Percentiles rank a stretch among this genome's conserved stretches.
Evolutionary conservation across 2,113 vertebrate genomes (phyloP).

Genomic region (Meriones unguiculatus): DNA sequence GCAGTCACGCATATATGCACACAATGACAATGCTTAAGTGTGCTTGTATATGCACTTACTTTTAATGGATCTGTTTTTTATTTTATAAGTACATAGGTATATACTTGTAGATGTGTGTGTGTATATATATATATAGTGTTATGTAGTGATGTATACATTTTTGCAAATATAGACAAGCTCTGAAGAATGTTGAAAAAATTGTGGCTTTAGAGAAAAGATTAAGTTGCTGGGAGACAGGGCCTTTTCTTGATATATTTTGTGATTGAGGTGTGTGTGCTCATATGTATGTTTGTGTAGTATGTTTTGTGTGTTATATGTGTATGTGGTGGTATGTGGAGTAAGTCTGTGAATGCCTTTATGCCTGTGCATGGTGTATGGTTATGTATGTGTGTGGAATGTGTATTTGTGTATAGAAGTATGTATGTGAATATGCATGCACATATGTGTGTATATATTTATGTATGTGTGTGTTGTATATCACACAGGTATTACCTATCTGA

Average conservation of each 20-base stretch:
- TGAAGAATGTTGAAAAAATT: conserved; percentile 34
- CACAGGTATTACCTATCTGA: background rate
- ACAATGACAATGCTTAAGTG: background rate
- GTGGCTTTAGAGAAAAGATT: background rate
- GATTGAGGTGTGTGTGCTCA: background rate
- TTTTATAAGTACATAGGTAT: background rate
- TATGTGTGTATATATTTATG: background rate
- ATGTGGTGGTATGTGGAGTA: too few relatives aligned
- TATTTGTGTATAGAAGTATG: background rate
- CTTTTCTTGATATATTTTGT: background rate
- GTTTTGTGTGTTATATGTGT: too few relatives aligned
- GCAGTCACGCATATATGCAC: background rate
- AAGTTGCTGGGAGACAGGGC: background rate
- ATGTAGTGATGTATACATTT: background rate
- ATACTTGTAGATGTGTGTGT: background rate
- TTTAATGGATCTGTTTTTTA: conserved; percentile 11
- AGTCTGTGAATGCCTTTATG: too few relatives aligned
- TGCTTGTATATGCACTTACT: background rate
- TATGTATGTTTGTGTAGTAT: background rate
- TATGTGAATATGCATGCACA: background rate
- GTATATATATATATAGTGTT: background rate
- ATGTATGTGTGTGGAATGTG: background rate
- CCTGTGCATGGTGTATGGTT: background rate
- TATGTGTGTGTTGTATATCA: background rate
- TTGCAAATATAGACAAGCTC: background rate